Conservation (phyloP, 2,113 vertebrate genomes). For the Tupaia tana region DNA sequence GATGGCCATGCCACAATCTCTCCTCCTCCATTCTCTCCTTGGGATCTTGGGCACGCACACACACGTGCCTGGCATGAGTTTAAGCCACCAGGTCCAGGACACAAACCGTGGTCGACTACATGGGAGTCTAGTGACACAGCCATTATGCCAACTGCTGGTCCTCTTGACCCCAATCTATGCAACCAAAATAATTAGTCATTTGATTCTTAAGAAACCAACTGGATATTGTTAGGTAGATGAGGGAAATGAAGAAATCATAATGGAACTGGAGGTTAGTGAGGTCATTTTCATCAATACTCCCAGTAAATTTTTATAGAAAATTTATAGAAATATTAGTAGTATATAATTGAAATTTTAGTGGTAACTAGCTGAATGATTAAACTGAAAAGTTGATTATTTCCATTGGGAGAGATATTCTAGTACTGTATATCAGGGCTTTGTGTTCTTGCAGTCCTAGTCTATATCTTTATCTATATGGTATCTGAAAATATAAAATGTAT, state of each 20-base stretch:
- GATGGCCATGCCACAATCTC: too few relatives aligned
- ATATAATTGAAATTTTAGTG: not conserved
- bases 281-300: not conserved
- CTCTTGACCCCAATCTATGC: not conserved
- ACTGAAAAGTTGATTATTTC: not conserved
- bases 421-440: not conserved
- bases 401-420: not conserved
- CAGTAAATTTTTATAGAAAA: not conserved
- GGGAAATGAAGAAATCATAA: slow-evolving; percentile 33
- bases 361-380: not conserved
- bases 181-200: not conserved
- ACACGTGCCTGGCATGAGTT: too few relatives aligned
- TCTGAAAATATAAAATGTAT: slow-evolving; percentile 8
- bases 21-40: too few relatives aligned
- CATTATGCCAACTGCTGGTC: too few relatives aligned
- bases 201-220: not conserved
- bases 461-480: not conserved
- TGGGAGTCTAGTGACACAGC: too few relatives aligned
- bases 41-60: too few relatives aligned
- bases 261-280: not conserved
- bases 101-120: too few relatives aligned
- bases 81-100: too few relatives aligned
- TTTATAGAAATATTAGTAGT: not conserved
- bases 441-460: not conserved
- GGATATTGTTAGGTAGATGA: not conserved